phyloP scores from a whole-genome alignment of 1,140 invertebrate genomes.

The Agraylea sexmaculata region DNA sequence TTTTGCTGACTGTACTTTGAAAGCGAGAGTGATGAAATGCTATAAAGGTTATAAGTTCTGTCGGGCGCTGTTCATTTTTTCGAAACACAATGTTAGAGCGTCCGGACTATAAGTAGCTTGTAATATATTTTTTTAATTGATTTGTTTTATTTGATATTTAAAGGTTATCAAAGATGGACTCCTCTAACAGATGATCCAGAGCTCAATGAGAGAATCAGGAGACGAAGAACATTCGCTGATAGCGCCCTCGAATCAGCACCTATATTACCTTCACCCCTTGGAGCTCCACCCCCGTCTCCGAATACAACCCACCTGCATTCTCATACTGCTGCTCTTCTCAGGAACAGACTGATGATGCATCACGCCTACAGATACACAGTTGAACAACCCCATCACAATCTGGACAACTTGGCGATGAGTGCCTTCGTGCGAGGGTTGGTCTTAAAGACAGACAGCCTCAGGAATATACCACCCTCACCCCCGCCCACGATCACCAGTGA shows the following conservation, averaged over 20 bases:
- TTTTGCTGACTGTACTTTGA: too few species aligned
- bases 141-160: conserved; percentile 4
- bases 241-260: conserved; percentile 36
- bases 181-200: conserved; percentile 17
- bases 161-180: conserved; percentile 19
- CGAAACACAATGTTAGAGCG: too few species aligned
- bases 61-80: too few species aligned
- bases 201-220: conserved; percentile 37
- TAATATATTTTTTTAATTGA: too few species aligned
- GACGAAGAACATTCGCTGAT: conserved; percentile 44
- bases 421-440: conserved; percentile 20
- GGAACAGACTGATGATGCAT: conserved; percentile 12
- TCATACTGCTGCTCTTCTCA: conserved; percentile 13
- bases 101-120: too few species aligned
- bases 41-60: too few species aligned
- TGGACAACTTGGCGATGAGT: conserved; percentile 16
- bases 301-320: conserved; percentile 8
- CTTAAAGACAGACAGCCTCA: conserved; percentile 2
- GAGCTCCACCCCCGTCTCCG: conserved; percentile 12
- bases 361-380: conserved; percentile 4
- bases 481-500: not conserved
- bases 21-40: too few species aligned
- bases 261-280: conserved; percentile 20
- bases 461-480: not conserved
- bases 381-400: conserved; percentile 8